Evolutionary conservation across 2,888 invertebrate species (phyloP), one percentile per base, ranked within the genome.

Genomic region (Caenorhabditis afra): DNA sequence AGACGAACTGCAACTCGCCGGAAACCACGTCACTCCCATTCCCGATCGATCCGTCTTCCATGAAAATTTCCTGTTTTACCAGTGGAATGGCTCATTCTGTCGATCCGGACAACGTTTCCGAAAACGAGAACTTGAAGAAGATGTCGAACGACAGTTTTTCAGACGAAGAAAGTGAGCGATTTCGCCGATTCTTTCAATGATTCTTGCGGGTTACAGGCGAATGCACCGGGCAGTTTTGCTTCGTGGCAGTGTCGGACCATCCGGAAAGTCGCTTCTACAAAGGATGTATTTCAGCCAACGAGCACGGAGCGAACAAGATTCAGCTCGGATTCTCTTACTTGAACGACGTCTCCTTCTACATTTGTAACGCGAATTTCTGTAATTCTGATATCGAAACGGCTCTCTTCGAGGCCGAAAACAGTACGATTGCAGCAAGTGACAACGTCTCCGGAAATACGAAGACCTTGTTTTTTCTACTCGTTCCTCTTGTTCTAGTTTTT

Each of bases 201-300:
- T 7, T 29, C 29, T 45, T 16, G n/a, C 18, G 5, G 12, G 1
- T 59, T 59, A 16, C 55, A 70, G 70, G 12, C 11, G 20, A 53
- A 12, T 70, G 70, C 16, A 53, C 12, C 22, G 70, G 70, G 1
- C 70, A 70, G n/a, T 61, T 20, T 23, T 70, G 70, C 20, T 70
- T 70, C 18, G 53, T 70, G 14, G 59, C 59, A n/a, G n/a, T n/a
- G n/a, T n/a, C n/a, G n/a, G n/a, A n/a, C n/a, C n/a, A n/a, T n/a
- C n/a, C n/a, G n/a, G n/a, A n/a, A n/a, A n/a, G n/a, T n/a, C n/a
- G n/a, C n/a, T 35, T 61, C 16, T 61, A 53, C 61, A 70, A 70
- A 53, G 70, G 70, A 16, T 70, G 70, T 20, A 53, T 70, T n/a
- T 61, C 70, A 3, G 59, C 61, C 14, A 70, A 70, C 44, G 70